phyloP scores from a whole-genome alignment of 2,113 vertebrate genomes.

The Budorcas taxicolor region DNA sequence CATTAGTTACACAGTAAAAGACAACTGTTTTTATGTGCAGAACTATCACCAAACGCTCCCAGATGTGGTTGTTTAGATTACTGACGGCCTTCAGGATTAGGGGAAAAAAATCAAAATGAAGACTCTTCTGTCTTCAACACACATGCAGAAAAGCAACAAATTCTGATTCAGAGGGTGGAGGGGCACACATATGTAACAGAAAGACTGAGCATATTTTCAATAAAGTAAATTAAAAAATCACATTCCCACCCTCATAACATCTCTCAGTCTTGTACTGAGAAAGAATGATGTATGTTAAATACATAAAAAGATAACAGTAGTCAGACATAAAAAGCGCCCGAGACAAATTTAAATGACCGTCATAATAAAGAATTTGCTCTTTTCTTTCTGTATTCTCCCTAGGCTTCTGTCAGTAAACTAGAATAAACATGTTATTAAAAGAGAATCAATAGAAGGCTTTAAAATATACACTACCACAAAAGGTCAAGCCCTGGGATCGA shows the following conservation, averaged over 20 bases:
- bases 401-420: constrained; percentile 74
- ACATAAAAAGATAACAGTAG: constrained; percentile 25
- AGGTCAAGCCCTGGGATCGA: constrained; percentile 81
- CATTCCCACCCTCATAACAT: background rate
- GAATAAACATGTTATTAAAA: constrained; percentile 85
- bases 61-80: background rate
- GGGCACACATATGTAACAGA: background rate
- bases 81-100: background rate
- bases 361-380: constrained; percentile 60
- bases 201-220: background rate
- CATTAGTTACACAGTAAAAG: background rate
- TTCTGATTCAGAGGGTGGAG: background rate
- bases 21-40: constrained; percentile 13
- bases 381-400: constrained; percentile 61
- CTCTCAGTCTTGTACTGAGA: background rate
- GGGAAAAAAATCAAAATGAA: constrained; percentile 20
- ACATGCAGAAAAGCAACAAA: constrained; percentile 12
- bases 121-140: background rate
- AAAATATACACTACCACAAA: constrained; percentile 77
- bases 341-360: constrained; percentile 56
- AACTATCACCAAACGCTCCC: background rate
- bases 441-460: constrained; percentile 80
- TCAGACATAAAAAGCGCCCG: constrained; percentile 6
- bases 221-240: background rate
- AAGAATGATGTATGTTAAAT: constrained; percentile 10